Evolutionary conservation across 2,797 vertebrate genomes (phyloP), one percentile per base, ranked within the genome.

Genomic region (Heteromormyrus szaboi): DNA sequence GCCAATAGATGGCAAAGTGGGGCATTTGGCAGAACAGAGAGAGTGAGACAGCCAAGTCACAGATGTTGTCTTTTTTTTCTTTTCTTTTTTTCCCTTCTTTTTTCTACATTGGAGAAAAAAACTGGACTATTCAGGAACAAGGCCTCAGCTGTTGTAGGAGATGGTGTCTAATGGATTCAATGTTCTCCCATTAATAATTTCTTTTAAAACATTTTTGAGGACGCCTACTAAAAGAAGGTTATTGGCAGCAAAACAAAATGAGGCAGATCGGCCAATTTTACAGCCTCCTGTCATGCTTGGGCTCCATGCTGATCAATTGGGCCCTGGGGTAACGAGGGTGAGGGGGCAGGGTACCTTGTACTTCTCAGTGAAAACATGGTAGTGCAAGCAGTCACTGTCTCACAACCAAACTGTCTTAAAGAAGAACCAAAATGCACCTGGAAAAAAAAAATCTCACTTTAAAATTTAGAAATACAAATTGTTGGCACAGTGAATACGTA

Each of bases 171-270:
- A 96, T 96, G 94, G 95, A 93, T 94, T 95, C 94, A 96, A 94
- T 96, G 95, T 96, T 96, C 95, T 96, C 96, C 96, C 95, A 93
- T 95, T 96, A 96, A 96, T 96, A 92, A 95, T 96, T 96, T 96
- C 95, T 95, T 96, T 96, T 96, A 96, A 96, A 95, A 95, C 93
- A 94, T 94, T 94, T 95, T 95, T 95, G 94, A 94, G 94, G 93
- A 95, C 92, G 92, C 92, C 93, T 92, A 96, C 95, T 96, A 96
- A 96, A 90, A 94, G 95, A 96, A 96, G 95, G 95, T 96, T 95
- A 96, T 95, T 94, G 94, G 95, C 94, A 95, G 95, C 93, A 92
- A 94, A 92, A 94, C 93, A 92, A 90, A 87, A 91, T 93, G 93
- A 91, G 91, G 92, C 94, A 93, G 93, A 93, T 94, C 93, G 93